Base-by-base conservation (phyloP, 2,113 vertebrate genomes). In the Ariopsis seemanni region DNA sequence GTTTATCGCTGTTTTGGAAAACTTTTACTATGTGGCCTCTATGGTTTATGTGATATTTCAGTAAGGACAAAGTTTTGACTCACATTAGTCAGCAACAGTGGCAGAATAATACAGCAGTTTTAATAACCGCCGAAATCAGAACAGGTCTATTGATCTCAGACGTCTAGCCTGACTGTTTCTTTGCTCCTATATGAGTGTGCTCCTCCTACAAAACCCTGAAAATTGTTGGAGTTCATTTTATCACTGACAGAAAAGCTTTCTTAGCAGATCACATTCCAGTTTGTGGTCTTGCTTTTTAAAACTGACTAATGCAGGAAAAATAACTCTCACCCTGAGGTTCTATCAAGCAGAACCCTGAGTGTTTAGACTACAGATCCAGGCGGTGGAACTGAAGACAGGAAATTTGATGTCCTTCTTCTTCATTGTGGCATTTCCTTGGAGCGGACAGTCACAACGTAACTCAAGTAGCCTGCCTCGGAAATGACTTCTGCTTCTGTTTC, bases 401-500 rank as follows among this genome's bases (percentile, higher is more conserved):
- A 74, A 78, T 83, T n/a, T 65, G 72, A 86, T 80, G 52, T 53
- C 75, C 63, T 27, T 82, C 34, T 55, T 80, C 42, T 84, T 60
- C 60, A 50, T 1, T 17, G 27, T 62, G 86, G 57, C 50, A 14
- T 60, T 65, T 85, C 60, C 34, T 63, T 82, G 53, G 63, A 65
- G 55, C 4, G 42, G 55, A 71, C 67, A 27, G 20, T 48, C 12
- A 12, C 15, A 78, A 15, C n/a, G 85, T 52, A 58, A 50, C 79
- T n/a, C 60, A n/a, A 87, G 74, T 18, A 65, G 65, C 62, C 81
- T 15, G 77, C 65, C 69, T 65, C 15, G 42, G 81, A 84, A 86
- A 58, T 55, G 82, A 82, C 25, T 58, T 81, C 42, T 25, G 8
- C 53, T 42, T 71, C 89, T 88, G 83, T 52, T 84, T 63, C 82